These are phyloP conservation scores for Apamea anceps DNA, from an alignment of 2,888 invertebrate genomes.

Conservation along the genomic window DNA sequence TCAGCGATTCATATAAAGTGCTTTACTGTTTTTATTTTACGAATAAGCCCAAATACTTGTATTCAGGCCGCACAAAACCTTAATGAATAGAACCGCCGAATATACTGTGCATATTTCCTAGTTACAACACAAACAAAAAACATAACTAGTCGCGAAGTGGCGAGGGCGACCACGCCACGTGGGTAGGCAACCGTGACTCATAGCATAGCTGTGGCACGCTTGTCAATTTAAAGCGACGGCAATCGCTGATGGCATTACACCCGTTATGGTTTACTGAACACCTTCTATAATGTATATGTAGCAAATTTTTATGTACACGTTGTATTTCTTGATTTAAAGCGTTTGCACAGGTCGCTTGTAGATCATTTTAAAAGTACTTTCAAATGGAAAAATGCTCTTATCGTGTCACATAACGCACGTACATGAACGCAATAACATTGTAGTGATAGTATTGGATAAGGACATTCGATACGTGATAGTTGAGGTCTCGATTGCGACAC, in stretches of 20 bases:
- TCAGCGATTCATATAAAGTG: not conserved
- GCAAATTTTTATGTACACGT: conserved; percentile 37
- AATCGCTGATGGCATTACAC: conserved; percentile 51
- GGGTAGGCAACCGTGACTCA: conserved; percentile 79
- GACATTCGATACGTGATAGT: conserved; percentile 37
- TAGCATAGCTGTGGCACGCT: conserved; percentile 60
- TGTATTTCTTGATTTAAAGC: conserved; percentile 34
- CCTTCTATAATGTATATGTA: conserved; percentile 44
- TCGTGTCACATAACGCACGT: conserved; percentile 32
- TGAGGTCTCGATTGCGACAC: conserved; percentile 30
- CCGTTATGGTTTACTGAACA: conserved; percentile 58
- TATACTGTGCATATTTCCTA: conserved; percentile 56
- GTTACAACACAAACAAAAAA: conserved; percentile 66
- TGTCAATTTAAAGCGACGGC: conserved; percentile 59
- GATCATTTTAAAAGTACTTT: conserved; percentile 33
- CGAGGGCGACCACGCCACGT: conserved; percentile 73
- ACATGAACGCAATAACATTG: conserved; percentile 44
- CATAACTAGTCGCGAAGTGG: conserved; percentile 55
- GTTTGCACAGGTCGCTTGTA: conserved; percentile 15
- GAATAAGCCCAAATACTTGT: conserved; percentile 1
- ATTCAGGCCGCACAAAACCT: conserved; percentile 9
- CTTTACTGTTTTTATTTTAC: conserved; percentile 5
- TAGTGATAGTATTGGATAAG: conserved; percentile 47
- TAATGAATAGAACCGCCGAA: conserved; percentile 41
- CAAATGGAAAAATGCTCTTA: conserved; percentile 28